Conservation (phyloP, 2,888 invertebrate species). For the Trissolcus japonicus region DNA sequence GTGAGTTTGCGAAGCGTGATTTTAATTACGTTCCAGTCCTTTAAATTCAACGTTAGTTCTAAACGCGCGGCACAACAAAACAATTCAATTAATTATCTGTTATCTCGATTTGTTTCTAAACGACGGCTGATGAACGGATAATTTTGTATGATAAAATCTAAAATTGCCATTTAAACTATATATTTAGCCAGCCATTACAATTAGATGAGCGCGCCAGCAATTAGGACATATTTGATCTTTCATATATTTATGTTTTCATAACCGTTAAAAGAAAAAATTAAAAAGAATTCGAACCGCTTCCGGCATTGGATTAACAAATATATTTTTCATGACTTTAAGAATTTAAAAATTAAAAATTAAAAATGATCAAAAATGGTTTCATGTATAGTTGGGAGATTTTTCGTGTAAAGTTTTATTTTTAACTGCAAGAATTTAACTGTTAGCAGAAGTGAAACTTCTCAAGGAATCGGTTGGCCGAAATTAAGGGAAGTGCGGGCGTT, state of each 20-base stretch:
- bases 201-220: not conserved
- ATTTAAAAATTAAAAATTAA: too few species aligned
- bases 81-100: constrained; percentile 36
- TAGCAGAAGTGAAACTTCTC: not conserved
- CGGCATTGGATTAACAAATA: too few species aligned
- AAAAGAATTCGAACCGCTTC: not conserved
- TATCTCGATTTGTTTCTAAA: constrained; percentile 24
- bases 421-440: too few species aligned
- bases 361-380: too few species aligned
- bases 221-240: too few species aligned
- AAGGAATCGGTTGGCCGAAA: constrained; percentile 36
- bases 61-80: constrained; percentile 28
- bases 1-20: constrained; percentile 52
- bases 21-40: constrained; percentile 50
- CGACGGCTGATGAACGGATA: constrained; percentile 25
- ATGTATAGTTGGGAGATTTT: too few species aligned
- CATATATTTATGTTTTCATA: not conserved
- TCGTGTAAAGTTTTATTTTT: too few species aligned
- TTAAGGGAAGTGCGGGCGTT: constrained; percentile 54
- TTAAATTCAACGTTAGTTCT: constrained; percentile 39
- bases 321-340: too few species aligned
- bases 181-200: not conserved
- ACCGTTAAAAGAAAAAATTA: not conserved
- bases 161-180: constrained; percentile 20
- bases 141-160: constrained; percentile 14